phyloP scores from a whole-genome alignment of 2,888 invertebrate species.

The Agrilus biguttatus region DNA sequence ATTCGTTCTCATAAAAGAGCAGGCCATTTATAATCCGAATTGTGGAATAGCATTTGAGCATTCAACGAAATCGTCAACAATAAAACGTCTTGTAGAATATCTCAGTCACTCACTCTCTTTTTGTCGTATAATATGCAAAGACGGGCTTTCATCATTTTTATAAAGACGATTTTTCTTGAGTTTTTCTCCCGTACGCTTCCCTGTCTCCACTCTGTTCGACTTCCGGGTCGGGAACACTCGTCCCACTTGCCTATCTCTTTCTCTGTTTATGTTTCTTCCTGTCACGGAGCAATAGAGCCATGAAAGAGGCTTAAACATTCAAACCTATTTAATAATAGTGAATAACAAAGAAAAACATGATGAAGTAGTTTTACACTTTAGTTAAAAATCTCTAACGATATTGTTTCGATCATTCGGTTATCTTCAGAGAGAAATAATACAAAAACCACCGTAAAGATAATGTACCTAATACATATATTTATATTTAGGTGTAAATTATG shows the following conservation, averaged over 20 bases:
- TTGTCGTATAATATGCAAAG: slow-evolving; percentile 34
- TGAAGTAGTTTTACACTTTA: too few relatives aligned
- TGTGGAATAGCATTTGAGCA: slow-evolving; percentile 27
- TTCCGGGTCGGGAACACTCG: slow-evolving; percentile 21
- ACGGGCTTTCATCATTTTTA: slow-evolving; percentile 34
- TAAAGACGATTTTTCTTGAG: slow-evolving; percentile 34
- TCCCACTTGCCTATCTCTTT: slow-evolving; percentile 16
- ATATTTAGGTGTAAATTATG: too few relatives aligned
- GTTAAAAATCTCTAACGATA: too few relatives aligned
- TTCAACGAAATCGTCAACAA: slow-evolving; percentile 33
- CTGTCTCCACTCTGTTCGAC: slow-evolving; percentile 27
- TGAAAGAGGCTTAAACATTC: slow-evolving; percentile 1
- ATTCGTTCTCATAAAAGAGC: slow-evolving; percentile 17
- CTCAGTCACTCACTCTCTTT: slow-evolving; percentile 33
- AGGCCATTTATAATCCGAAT: slow-evolving; percentile 30
- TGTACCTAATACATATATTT: too few relatives aligned
- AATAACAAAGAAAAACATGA: too few relatives aligned
- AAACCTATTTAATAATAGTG: too few relatives aligned
- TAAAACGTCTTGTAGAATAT: slow-evolving; percentile 30
- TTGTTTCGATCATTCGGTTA: too few relatives aligned
- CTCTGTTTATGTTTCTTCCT: slow-evolving; percentile 13
- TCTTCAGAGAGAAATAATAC: too few relatives aligned
- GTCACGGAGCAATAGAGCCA: too few relatives aligned
- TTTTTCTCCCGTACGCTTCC: slow-evolving; percentile 26
- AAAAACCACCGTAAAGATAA: too few relatives aligned